phyloP scores from a whole-genome alignment of 2,888 invertebrate species.

The Sicus ferrugineus region DNA sequence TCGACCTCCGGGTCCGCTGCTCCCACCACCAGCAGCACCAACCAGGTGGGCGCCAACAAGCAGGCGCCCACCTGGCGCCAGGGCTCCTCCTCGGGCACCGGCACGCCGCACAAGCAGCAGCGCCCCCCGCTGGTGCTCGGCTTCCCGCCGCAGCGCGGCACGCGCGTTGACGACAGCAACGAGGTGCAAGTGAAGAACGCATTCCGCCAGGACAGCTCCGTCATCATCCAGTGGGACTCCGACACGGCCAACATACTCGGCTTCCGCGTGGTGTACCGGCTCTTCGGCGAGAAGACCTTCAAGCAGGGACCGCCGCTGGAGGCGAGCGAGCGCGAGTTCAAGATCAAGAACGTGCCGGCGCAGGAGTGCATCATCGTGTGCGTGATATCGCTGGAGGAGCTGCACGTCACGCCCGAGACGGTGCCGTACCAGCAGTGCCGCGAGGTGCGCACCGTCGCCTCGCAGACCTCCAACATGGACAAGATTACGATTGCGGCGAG shows the following conservation, averaged over 20 bases:
- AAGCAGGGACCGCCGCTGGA: slow-evolving; percentile 90
- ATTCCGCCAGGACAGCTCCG: slow-evolving; percentile 81
- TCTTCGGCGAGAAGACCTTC: slow-evolving; percentile 89
- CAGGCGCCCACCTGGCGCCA: slow-evolving; percentile 59
- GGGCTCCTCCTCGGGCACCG: slow-evolving; percentile 44
- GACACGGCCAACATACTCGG: slow-evolving; percentile 87
- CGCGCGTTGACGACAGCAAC: slow-evolving; percentile 73
- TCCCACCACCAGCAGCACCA: slow-evolving; percentile 41
- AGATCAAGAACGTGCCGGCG: slow-evolving; percentile 90
- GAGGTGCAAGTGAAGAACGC: slow-evolving; percentile 88
- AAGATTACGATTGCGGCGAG: slow-evolving; percentile 94
- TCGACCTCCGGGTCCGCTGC: slow-evolving; percentile 42
- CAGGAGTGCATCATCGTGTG: slow-evolving; percentile 95
- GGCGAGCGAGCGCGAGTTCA: slow-evolving; percentile 88
- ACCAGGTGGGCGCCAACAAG: slow-evolving; percentile 47
- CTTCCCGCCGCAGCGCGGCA: slow-evolving; percentile 72
- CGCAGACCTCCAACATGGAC: slow-evolving; percentile 89
- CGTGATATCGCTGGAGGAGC: slow-evolving; percentile 88
- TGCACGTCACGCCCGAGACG: slow-evolving; percentile 84
- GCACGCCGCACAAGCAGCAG: slow-evolving; percentile 65
- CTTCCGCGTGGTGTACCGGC: slow-evolving; percentile 85
- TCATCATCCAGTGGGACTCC: slow-evolving; percentile 92
- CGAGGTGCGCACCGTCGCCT: slow-evolving; percentile 85
- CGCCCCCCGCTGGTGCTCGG: slow-evolving; percentile 78
- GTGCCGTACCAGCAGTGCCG: slow-evolving; percentile 87